Evolutionary conservation across 2,113 vertebrate species (phyloP).

Genomic region (Sapajus apella): DNA sequence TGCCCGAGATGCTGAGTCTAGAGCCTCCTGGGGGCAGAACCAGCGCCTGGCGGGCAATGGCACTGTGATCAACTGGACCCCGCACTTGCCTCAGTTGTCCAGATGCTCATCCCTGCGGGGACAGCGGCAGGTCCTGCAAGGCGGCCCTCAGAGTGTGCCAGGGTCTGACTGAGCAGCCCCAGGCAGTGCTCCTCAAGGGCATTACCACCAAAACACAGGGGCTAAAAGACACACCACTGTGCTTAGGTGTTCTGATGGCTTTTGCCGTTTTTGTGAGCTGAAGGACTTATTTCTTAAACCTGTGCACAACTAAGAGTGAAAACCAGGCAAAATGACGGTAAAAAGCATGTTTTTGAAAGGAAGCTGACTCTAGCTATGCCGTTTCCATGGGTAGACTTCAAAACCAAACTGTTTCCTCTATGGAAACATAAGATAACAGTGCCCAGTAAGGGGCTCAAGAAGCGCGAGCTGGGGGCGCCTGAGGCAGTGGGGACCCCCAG

Average conservation of each 20-base stretch:
- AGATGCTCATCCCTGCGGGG: fast-evolving
- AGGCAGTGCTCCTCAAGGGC: background rate
- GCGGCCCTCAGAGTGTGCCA: too few species aligned
- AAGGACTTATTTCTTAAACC: too few species aligned
- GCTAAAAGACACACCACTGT: fast-evolving
- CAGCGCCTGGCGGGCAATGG: background rate
- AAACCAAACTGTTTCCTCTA: background rate
- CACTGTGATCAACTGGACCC: fast-evolving
- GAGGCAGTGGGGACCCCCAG: background rate
- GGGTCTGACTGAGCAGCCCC: too few species aligned
- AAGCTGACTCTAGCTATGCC: background rate
- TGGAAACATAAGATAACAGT: background rate
- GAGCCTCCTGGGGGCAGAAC: too few species aligned
- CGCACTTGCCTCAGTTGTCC: background rate
- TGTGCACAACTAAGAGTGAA: too few species aligned
- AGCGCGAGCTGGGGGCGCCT: fast-evolving
- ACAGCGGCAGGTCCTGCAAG: fast-evolving
- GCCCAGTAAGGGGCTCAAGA: background rate
- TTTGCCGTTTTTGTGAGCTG: fast-evolving
- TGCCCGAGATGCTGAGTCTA: too few species aligned
- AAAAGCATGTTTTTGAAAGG: background rate
- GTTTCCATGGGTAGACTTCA: background rate
- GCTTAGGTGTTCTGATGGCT: fast-evolving
- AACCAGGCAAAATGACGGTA: background rate
- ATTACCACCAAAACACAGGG: fast-evolving